phyloP scores from a whole-genome alignment of 2,113 vertebrate species.

The Helogale parvula region DNA sequence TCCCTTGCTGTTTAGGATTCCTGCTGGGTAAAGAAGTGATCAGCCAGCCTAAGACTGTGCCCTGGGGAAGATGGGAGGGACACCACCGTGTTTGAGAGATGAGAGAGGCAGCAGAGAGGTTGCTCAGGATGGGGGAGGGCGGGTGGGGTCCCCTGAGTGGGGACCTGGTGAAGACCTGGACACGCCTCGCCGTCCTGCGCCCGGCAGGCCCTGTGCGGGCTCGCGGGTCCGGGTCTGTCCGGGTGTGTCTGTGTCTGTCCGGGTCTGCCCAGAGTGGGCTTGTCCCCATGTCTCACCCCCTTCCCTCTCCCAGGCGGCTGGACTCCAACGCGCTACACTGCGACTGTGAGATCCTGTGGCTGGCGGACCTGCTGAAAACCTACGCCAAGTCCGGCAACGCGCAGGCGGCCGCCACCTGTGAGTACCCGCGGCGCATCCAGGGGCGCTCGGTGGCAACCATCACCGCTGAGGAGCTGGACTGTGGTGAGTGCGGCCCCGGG shows the following conservation, averaged over 20 bases:
- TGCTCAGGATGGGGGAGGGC: not conserved
- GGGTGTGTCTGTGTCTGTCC: not conserved
- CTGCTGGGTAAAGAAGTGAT: not conserved
- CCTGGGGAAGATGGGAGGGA: not conserved
- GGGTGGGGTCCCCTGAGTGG: not conserved
- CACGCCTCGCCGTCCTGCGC: rapidly evolving
- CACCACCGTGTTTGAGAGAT: not conserved
- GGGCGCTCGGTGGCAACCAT: slow-evolving; percentile 96
- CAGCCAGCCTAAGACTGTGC: rapidly evolving
- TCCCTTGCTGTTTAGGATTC: rapidly evolving
- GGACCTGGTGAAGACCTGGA: not conserved
- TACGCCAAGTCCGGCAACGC: slow-evolving; percentile 95
- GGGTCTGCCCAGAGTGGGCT: rapidly evolving
- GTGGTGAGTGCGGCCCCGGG: slow-evolving; percentile 87
- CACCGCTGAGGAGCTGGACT: slow-evolving; percentile 96
- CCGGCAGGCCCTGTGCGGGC: rapidly evolving
- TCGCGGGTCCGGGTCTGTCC: rapidly evolving
- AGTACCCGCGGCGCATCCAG: slow-evolving; percentile 93
- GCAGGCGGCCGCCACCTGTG: slow-evolving; percentile 97
- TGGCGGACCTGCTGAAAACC: slow-evolving; percentile 94
- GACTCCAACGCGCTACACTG: slow-evolving; percentile 97
- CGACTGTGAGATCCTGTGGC: slow-evolving; percentile 97
- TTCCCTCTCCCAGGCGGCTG: slow-evolving; percentile 88
- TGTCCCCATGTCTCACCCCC: rapidly evolving
- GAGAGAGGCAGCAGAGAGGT: not conserved